Evolutionary conservation across 2,888 invertebrate genomes (phyloP), one percentile per base, ranked within the genome.

Genomic region (Mythimna lalbum): DNA sequence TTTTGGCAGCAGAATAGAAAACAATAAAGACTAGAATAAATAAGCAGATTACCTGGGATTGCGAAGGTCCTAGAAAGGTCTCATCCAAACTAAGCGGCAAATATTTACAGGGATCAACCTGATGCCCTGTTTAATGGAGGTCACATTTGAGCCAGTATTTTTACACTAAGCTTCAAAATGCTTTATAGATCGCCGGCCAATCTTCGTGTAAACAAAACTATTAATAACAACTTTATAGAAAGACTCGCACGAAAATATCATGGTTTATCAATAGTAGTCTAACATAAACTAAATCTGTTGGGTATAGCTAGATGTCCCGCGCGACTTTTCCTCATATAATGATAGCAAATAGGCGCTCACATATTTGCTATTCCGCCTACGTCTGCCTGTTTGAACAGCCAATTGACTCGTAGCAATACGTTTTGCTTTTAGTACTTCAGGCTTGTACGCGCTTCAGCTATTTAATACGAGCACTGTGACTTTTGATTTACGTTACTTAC

Each of bases 401-500:
- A 91, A 91, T 91, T 89, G 90, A 90, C 88, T 91, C 82, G 81
- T 82, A 85, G 88, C 89, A 89, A 90, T 91, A 91, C 87, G 87
- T 88, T 90, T 89, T 88, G 88, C 86, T 87, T 90, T 88, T 80
- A 81, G 83, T 83, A 79, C 84, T 83, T 81, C 69, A 84, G 75
- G 81, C 66, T 83, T 73, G 78, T 83, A 82, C 77, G 73, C 73
- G 55, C 43, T 73, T 67, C 50, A 73, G 55, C 39, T 67, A 33
- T 66, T 73, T 73, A 73, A 73, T 67, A 56, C 43, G 49, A 68
- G 50, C 27, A 61, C 68, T 68, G 56, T 56, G 49, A 73, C 33
- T 55, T 64, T 56, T 73, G 67, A 73, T 73, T 73, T 67, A 61
- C 14, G 56, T 68, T 39, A 36, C 21, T n/a, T 56, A 33, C 14